Conservation (phyloP, 2,888 invertebrate genomes). For the Elgonia sp. region DNA sequence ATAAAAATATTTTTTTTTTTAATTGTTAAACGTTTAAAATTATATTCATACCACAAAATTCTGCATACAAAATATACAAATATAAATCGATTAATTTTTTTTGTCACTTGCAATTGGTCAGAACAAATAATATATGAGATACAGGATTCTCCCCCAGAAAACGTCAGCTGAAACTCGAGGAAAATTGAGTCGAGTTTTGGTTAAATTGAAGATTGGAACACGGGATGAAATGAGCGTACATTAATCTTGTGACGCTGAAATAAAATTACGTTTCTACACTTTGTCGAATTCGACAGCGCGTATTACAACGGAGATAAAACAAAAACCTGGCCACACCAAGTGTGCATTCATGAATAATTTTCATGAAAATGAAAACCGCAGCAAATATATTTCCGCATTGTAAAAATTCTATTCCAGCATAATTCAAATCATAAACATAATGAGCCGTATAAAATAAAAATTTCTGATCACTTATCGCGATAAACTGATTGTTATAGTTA, state of each 20-base stretch:
- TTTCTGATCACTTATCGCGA: not conserved
- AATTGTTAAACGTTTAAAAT: too few relatives aligned
- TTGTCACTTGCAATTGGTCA: not conserved
- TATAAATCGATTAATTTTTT: too few relatives aligned
- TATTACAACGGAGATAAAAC: slow-evolving; percentile 7
- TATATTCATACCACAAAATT: too few relatives aligned
- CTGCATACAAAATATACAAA: too few relatives aligned
- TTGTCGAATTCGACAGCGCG: slow-evolving; percentile 21
- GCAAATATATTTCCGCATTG: slow-evolving; percentile 25
- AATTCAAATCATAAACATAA: slow-evolving; percentile 9
- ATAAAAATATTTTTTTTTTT: too few relatives aligned
- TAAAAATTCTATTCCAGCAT: slow-evolving; percentile 9
- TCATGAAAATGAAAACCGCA: slow-evolving; percentile 34
- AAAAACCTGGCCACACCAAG: slow-evolving; percentile 2
- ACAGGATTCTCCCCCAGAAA: not conserved
- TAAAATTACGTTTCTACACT: slow-evolving; percentile 50
- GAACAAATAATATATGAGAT: slow-evolving; percentile 18
- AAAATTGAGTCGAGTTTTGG: slow-evolving; percentile 45
- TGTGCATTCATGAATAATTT: slow-evolving; percentile 45
- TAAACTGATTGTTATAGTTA: not conserved
- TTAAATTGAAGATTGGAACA: slow-evolving; percentile 31
- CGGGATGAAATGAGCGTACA: slow-evolving; percentile 46
- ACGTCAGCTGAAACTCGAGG: not conserved
- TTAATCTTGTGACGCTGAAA: slow-evolving; percentile 49
- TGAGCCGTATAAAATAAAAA: slow-evolving; percentile 6